A percentile compares a stretch with the other conserved stretches of the same genome.
These are phyloP conservation scores for Terrapene triunguis DNA, from an alignment of 2,113 vertebrate species.

Conservation along the genomic window DNA sequence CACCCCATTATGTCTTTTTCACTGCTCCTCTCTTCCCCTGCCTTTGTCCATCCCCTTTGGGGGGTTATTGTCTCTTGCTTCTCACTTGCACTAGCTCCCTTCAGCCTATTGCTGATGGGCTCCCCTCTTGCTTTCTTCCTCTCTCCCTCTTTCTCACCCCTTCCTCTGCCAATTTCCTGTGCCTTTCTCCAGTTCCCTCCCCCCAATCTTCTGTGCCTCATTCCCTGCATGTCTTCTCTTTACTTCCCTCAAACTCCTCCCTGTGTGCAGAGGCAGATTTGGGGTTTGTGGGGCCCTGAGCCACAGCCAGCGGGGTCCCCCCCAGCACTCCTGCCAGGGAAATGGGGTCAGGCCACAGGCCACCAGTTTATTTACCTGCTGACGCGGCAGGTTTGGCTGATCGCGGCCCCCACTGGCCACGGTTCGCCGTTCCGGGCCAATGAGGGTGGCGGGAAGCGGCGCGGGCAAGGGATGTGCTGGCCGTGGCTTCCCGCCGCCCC, in stretches of 20 bases:
- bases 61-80: background rate
- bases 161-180: fast-evolving
- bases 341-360: no score
- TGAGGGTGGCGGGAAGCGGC: no score
- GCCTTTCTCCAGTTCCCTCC: background rate
- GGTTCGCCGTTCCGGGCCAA: no score
- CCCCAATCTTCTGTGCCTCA: background rate
- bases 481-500: no score
- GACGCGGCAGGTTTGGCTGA: no score
- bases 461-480: no score
- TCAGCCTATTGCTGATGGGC: background rate
- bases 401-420: no score
- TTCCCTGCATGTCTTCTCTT: background rate
- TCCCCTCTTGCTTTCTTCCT: background rate
- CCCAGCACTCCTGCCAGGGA: no score
- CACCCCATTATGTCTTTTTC: no score
- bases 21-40: background rate
- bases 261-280: background rate
- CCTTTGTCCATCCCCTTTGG: no score
- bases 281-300: no score
- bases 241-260: background rate
- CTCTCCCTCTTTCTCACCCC: background rate
- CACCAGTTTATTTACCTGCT: no score
- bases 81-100: background rate
- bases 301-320: background rate